Percentiles rank a stretch among this genome's conserved stretches.
Conservation (phyloP, 2,113 vertebrate species). For the Pogonocichla stellata region DNA sequence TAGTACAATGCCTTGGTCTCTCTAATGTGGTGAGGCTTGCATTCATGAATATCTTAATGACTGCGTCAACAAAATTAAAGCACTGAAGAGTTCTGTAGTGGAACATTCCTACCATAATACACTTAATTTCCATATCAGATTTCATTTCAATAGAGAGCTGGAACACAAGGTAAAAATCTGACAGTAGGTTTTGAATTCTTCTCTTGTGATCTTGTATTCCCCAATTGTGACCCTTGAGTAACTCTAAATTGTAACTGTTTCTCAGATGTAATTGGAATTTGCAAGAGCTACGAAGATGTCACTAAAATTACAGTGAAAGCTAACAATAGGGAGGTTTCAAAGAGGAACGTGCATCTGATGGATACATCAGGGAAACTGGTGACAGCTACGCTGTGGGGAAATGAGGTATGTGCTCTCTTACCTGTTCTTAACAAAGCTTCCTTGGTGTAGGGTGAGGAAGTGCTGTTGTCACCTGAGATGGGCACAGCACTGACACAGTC, state of each 20-base stretch:
- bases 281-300: constrained; percentile 88
- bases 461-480: background rate
- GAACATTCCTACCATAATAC: constrained; percentile 41
- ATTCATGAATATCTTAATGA: constrained; percentile 59
- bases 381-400: constrained; percentile 90
- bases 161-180: constrained; percentile 46
- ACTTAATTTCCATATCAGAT: constrained; percentile 48
- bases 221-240: background rate
- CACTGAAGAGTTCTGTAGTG: constrained; percentile 40
- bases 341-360: constrained; percentile 88
- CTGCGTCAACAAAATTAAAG: constrained; percentile 63
- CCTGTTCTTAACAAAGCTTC: background rate
- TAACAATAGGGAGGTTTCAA: constrained; percentile 89
- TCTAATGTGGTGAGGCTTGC: constrained; percentile 7
- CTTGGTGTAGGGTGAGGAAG: background rate
- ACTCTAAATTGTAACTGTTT: constrained; percentile 16
- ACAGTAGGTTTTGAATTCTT: constrained; percentile 1
- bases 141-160: constrained; percentile 48
- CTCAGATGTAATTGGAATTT: constrained; percentile 94
- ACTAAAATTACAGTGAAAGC: constrained; percentile 87
- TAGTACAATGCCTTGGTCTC: constrained; percentile 40
- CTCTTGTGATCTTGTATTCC: background rate
- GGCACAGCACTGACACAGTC: background rate
- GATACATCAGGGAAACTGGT: constrained; percentile 91
- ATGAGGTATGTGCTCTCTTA: constrained; percentile 79